Conservation (phyloP, 2,888 invertebrate genomes). For the Deilephila porcellus region DNA sequence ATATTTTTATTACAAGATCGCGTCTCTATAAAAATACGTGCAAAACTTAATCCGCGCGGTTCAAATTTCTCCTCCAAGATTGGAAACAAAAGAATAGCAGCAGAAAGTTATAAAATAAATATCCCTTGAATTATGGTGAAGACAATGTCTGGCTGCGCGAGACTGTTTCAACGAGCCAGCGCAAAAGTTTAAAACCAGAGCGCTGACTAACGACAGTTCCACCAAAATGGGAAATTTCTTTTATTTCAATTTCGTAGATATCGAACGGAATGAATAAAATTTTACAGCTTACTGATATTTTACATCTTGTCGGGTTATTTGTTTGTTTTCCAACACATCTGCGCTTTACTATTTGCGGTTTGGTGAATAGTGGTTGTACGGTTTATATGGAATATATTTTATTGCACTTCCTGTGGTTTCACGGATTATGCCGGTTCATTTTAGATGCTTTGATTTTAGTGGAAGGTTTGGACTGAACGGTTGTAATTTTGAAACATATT, state of each 20-base stretch:
- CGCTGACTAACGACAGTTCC: constrained; percentile 61
- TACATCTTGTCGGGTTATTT: constrained; percentile 35
- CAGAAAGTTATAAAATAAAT: constrained; percentile 57
- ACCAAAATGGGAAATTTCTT: constrained; percentile 50
- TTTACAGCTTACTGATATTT: constrained; percentile 33
- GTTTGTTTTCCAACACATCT: constrained; percentile 1
- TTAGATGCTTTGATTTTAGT: too few relatives aligned
- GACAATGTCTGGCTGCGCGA: constrained; percentile 58
- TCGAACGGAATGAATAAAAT: constrained; percentile 36
- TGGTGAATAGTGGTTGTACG: not conserved
- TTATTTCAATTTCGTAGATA: constrained; percentile 57
- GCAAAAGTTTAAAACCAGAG: constrained; percentile 57
- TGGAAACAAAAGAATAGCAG: constrained; percentile 15
- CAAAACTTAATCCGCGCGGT: not conserved
- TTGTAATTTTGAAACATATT: too few relatives aligned
- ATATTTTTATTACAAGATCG: not conserved
- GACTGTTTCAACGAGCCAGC: constrained; percentile 51
- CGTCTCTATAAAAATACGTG: not conserved
- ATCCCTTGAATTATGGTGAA: constrained; percentile 58
- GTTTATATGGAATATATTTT: not conserved
- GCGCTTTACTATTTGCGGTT: not conserved
- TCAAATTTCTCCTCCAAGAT: not conserved
- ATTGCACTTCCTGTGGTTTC: constrained; percentile 1
- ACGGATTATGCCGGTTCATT: not conserved
- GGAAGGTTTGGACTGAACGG: too few relatives aligned